A percentile compares a stretch with the other conserved stretches of the same genome.
phyloP scores from a whole-genome alignment of 1,140 invertebrate genomes.

The Drosophila repleta region DNA sequence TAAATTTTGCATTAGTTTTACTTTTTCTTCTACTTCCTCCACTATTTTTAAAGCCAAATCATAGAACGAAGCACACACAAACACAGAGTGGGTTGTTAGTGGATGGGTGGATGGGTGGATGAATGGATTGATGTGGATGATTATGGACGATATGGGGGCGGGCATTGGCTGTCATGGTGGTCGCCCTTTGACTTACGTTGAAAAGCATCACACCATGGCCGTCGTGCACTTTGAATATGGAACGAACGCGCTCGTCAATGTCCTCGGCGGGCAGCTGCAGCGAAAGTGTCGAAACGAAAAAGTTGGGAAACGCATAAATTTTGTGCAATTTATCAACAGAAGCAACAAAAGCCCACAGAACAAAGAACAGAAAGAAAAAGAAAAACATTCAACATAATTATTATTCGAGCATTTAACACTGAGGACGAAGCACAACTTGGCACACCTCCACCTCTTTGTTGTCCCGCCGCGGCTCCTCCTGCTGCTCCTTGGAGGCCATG shows the following conservation, averaged over 20 bases:
- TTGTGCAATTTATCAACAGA: conserved; percentile 27
- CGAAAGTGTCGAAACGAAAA: conserved; percentile 47
- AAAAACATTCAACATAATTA: conserved; percentile 4
- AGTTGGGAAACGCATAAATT: conserved; percentile 53
- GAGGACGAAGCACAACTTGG: conserved; percentile 1
- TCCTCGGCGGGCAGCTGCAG: conserved; percentile 59
- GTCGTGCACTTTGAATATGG: conserved; percentile 55
- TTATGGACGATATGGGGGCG: background rate
- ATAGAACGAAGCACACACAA: conserved; percentile 31
- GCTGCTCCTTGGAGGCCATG: conserved; percentile 36
- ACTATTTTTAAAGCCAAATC: conserved; percentile 10
- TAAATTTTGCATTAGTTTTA: conserved; percentile 63
- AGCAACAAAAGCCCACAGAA: conserved; percentile 8
- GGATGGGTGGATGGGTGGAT: conserved; percentile 10
- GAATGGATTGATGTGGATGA: conserved; percentile 4
- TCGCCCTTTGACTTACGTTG: conserved; percentile 62
- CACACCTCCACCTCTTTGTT: conserved; percentile 56
- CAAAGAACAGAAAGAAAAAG: conserved; percentile 30
- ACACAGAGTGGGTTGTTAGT: conserved; percentile 51
- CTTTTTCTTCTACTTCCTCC: background rate
- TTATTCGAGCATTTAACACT: conserved; percentile 4
- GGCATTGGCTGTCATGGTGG: background rate
- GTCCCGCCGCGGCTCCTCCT: conserved; percentile 10
- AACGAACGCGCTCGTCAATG: conserved; percentile 37
- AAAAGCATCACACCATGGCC: conserved; percentile 62